Conservation (phyloP, 1,140 invertebrate genomes). For the Pseudomyrmex cubaensis region DNA sequence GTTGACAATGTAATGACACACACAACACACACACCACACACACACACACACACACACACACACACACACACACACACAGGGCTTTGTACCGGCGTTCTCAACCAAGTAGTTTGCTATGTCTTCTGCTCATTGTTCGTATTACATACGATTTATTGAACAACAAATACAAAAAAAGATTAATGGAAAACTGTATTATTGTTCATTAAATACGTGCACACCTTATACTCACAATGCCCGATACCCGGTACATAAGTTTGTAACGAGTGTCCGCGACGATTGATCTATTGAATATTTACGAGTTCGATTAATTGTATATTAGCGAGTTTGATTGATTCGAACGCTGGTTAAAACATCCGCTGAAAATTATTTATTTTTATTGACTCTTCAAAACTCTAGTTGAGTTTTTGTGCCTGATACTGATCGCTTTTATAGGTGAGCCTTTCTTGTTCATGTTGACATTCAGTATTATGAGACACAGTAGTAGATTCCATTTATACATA, state of each 20-base stretch:
- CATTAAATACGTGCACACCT: slow-evolving; percentile 43
- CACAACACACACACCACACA: background rate
- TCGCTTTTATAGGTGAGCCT: slow-evolving; percentile 79
- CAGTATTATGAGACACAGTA: slow-evolving; percentile 76
- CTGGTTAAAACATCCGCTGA: slow-evolving; percentile 51
- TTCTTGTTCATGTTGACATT: slow-evolving; percentile 74
- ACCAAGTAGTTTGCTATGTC: slow-evolving; percentile 61
- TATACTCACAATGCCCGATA: slow-evolving; percentile 20
- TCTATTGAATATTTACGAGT: background rate
- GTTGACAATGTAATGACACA: slow-evolving; percentile 8
- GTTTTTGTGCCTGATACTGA: slow-evolving; percentile 74
- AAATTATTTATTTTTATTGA: slow-evolving; percentile 68
- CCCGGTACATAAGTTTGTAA: slow-evolving; percentile 48
- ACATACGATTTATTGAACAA: slow-evolving; percentile 61
- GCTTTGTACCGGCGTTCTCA: slow-evolving; percentile 57
- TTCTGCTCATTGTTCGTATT: slow-evolving; percentile 76
- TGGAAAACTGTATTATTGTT: slow-evolving; percentile 62
- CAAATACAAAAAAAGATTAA: slow-evolving; percentile 37
- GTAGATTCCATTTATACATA: slow-evolving; percentile 66
- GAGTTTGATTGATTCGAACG: slow-evolving; percentile 1
- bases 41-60: background rate
- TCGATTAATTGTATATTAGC: background rate
- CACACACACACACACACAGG: background rate
- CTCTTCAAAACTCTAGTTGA: slow-evolving; percentile 68
- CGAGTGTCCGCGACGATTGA: slow-evolving; percentile 18